Conservation (phyloP, 2,797 vertebrate genomes). For the Esox lucius region DNA sequence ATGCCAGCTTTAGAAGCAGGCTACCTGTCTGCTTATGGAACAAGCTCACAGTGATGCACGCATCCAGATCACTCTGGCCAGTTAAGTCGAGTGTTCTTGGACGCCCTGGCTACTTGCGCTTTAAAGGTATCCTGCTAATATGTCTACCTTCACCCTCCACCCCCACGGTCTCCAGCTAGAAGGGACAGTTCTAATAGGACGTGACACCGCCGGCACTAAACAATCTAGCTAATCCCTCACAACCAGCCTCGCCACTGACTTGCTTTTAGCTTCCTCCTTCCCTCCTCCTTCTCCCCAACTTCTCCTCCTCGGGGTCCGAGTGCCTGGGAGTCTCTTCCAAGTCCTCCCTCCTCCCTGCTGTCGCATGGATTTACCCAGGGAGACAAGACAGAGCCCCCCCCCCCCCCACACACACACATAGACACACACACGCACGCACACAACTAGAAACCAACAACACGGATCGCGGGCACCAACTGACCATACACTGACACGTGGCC, state of each 20-base stretch:
- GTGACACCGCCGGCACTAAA: constrained; percentile 65
- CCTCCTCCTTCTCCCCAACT: no score
- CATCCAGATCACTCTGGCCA: constrained; percentile 53
- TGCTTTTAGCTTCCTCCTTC: constrained; percentile 22
- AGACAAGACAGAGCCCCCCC: background rate
- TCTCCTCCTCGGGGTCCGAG: background rate
- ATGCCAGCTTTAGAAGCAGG: constrained; percentile 61
- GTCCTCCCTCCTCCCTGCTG: background rate
- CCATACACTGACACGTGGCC: background rate
- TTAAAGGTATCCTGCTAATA: constrained; percentile 69
- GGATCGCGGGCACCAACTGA: background rate
- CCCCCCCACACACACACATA: background rate
- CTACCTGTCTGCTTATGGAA: constrained; percentile 60
- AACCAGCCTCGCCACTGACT: constrained; percentile 59
- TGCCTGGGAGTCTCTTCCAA: background rate
- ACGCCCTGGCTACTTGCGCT: constrained; percentile 43
- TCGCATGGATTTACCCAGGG: background rate
- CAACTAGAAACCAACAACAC: constrained; percentile 13
- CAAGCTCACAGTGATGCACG: constrained; percentile 49
- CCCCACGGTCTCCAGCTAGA: constrained; percentile 23
- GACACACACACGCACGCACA: constrained; percentile 5
- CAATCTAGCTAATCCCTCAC: constrained; percentile 71
- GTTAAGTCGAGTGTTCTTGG: constrained; percentile 57
- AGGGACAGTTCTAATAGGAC: constrained; percentile 70
- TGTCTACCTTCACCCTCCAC: constrained; percentile 27